Evolutionary conservation across 2,797 vertebrate species (phyloP).

Genomic region (Aplochiton taeniatus): DNA sequence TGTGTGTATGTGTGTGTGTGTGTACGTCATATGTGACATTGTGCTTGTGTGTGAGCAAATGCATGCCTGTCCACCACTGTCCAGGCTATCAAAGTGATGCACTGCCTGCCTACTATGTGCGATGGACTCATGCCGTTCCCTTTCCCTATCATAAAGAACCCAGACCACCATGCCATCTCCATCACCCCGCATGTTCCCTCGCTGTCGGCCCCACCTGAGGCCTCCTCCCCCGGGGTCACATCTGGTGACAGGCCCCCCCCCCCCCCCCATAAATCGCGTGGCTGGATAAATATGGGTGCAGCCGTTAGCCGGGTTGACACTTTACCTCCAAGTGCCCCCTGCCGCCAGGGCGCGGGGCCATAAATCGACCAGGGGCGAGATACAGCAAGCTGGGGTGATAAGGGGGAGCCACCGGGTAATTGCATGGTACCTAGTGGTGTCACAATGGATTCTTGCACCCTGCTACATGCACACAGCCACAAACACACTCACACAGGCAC

Average conservation of each 20-base stretch:
- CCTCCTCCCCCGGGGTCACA: slow-evolving; percentile 37
- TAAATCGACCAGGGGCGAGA: slow-evolving; percentile 52
- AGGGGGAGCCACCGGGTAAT: slow-evolving; percentile 1
- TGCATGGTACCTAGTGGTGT: slow-evolving; percentile 15
- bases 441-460: slow-evolving; percentile 5
- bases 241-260: slow-evolving; percentile 35
- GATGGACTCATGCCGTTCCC: not conserved
- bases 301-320: slow-evolving; percentile 62
- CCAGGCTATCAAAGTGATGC: slow-evolving; percentile 2
- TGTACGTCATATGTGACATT: slow-evolving; percentile 18
- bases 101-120: not conserved
- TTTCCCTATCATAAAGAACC: not conserved
- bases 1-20: slow-evolving; percentile 12
- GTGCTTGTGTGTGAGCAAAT: not conserved
- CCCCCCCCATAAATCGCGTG: slow-evolving; percentile 53
- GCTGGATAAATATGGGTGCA: slow-evolving; percentile 68
- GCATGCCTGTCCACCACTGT: slow-evolving; percentile 8
- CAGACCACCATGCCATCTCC: slow-evolving; percentile 13
- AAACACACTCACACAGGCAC: slow-evolving; percentile 7
- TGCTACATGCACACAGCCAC: not conserved
- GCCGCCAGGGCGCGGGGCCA: slow-evolving; percentile 43
- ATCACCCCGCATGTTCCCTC: slow-evolving; percentile 5
- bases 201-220: slow-evolving; percentile 25
- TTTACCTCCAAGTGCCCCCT: slow-evolving; percentile 68
- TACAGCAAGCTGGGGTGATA: slow-evolving; percentile 23